A percentile compares a stretch with the other conserved stretches of the same genome.
These are phyloP conservation scores for Gorsachius goisagi DNA, from an alignment of 2,113 vertebrate species.

Conservation along the genomic window DNA sequence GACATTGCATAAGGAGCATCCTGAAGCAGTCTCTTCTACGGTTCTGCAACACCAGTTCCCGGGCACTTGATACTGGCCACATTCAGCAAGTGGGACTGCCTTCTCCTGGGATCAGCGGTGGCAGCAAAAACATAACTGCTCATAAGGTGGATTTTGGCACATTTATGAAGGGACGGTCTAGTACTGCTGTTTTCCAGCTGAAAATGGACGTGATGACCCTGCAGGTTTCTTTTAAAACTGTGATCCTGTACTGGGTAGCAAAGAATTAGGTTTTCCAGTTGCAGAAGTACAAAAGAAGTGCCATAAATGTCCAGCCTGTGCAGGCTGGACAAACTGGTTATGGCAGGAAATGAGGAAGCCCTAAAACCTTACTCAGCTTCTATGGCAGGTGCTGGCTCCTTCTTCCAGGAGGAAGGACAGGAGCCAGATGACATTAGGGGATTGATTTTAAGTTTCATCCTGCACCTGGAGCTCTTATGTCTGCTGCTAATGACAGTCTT, in stretches of 20 bases:
- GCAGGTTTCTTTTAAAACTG: background rate
- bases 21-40: background rate
- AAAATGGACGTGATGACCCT: background rate
- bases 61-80: background rate
- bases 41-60: background rate
- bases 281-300: background rate
- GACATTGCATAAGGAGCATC: background rate
- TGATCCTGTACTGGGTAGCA: background rate
- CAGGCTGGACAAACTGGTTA: background rate
- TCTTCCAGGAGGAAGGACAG: background rate
- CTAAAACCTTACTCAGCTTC: background rate
- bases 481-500: background rate
- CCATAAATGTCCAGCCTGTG: background rate
- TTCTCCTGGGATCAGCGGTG: background rate
- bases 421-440: background rate
- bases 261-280: background rate
- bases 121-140: background rate
- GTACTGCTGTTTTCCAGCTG: background rate
- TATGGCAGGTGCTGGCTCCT: background rate
- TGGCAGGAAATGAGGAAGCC: background rate
- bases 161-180: accelerated
- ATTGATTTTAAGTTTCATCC: background rate
- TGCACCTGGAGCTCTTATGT: background rate
- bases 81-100: background rate
- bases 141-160: background rate